Evolutionary conservation across 2,113 vertebrate species (phyloP), one percentile per base, ranked within the genome.

Genomic region (Oreochromis tanganicae): DNA sequence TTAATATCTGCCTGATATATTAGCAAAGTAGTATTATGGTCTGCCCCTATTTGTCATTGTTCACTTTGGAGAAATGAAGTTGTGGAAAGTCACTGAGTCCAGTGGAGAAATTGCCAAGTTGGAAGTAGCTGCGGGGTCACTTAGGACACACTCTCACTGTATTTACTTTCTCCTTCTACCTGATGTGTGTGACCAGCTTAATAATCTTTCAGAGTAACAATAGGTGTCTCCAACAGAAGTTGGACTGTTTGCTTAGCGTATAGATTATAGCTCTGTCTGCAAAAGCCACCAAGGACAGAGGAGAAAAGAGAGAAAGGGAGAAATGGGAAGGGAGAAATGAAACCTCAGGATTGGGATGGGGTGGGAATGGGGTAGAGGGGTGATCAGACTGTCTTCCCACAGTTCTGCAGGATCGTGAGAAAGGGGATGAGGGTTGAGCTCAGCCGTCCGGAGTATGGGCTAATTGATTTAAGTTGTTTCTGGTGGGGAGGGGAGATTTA

Each of bases 401-500:
- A 95, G 93, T 84, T 88, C 29, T 86, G 86, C 75, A 9, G 87
- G 94, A 97, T 95, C 96, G 95, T 97, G 97, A 96, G 97, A 97
- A 97, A 95, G 94, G 92, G 91, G 85, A 84, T 87, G 84, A 4
- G 19, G 80, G 85, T 89, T 91, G 91, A 94, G 94, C 95, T 87
- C 95, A 95, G 96, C 96, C 85, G 95, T 95, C 89, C 83, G 56
- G 85, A 90, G 93, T 81, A 89, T 87, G 84, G 89, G 41, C 85
- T 88, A 93, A 97, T 97, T 96, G 96, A 97, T 97, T 97, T 95
- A 92, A 93, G 93, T 91, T 87, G 91, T 96, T 94, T 88, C 91
- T 87, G 82, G 17, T 83, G n/a, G 83, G 92, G 27, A 29, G 92
- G 61, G 17, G 9, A 95, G 93, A 93, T 93, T 96, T 95, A 94